Base-by-base conservation (phyloP, 2,797 vertebrate species). In the Cebuella pygmaea region DNA sequence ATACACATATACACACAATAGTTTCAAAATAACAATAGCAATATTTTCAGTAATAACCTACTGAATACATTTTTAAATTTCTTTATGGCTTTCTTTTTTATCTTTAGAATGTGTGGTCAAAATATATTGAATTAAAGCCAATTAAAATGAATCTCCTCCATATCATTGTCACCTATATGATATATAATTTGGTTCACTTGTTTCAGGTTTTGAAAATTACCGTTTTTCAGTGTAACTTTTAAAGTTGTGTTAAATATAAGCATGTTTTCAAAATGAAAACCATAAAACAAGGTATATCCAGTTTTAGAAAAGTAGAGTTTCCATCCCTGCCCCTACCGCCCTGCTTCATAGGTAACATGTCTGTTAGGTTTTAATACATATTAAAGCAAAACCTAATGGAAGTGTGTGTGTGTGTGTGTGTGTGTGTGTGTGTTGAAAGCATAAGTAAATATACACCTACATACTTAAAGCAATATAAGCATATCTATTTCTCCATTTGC, bases 21-120 rank as follows among this genome's bases (percentile, higher is more conserved):
- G 4, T 87, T 78, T 96, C 30, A 90, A 94, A 91, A 88, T 95
- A 92, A 74, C 11, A 85, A 70, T 74, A 41, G 82, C n/a, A 90
- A 55, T 80, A 87, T 89, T 96, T 91, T 46, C 41, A 89, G 14
- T 57, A 86, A 83, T 80, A 94, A 83, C 24, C 33, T 84, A 79
- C 24, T 44, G 33, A 93, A 88, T 30, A 70, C 15, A 36, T 94
- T 94, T 88, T 39, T 83, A 97, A 59, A 52, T 83, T 89, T 87
- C 61, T 83, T n/a, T n/a, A 2, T 64, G 41, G 30, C 75, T 95
- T 94, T 50, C 26, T 80, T 75, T 85, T 95, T 52, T 78, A 36
- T 84, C 39, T 52, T 84, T 88, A 93, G 26, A 86, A 67, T 48
- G 20, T 85, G 33, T 9, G 59, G 39, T 74, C 33, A 95, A 89